phyloP scores from a whole-genome alignment of 2,888 invertebrate species.

The Scaptomyza tumidula region DNA sequence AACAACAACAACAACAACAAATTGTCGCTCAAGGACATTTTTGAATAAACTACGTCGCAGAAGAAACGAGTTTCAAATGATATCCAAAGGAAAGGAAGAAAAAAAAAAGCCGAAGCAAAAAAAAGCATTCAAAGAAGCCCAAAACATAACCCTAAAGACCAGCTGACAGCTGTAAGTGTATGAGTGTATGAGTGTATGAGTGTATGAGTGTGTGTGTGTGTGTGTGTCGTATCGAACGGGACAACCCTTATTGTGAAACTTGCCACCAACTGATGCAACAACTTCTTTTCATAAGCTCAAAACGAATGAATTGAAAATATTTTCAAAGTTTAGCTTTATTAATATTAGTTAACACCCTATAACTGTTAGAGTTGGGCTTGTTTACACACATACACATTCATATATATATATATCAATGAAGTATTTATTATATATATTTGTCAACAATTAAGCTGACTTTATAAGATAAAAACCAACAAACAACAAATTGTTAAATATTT shows the following conservation, averaged over 20 bases:
- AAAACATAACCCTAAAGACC: constrained; percentile 50
- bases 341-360: neutral
- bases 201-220: constrained; percentile 1
- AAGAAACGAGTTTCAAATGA: constrained; percentile 63
- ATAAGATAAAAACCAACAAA: no score
- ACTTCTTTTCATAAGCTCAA: neutral
- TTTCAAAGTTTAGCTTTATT: no score
- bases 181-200: constrained; percentile 5
- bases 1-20: constrained; percentile 39
- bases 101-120: neutral
- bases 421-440: no score
- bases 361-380: neutral
- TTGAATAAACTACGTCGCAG: constrained; percentile 59
- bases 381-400: neutral
- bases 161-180: constrained; percentile 39
- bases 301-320: constrained; percentile 4
- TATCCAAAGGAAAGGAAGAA: constrained; percentile 16
- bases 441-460: no score
- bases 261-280: constrained; percentile 17
- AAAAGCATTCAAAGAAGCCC: constrained; percentile 17
- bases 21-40: constrained; percentile 64
- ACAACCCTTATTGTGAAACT: constrained; percentile 50
- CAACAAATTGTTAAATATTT: no score
- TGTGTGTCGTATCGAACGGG: constrained; percentile 22
- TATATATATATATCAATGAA: no score